phyloP scores from a whole-genome alignment of 2,888 invertebrate species.

The Chromoteleia sp. region DNA sequence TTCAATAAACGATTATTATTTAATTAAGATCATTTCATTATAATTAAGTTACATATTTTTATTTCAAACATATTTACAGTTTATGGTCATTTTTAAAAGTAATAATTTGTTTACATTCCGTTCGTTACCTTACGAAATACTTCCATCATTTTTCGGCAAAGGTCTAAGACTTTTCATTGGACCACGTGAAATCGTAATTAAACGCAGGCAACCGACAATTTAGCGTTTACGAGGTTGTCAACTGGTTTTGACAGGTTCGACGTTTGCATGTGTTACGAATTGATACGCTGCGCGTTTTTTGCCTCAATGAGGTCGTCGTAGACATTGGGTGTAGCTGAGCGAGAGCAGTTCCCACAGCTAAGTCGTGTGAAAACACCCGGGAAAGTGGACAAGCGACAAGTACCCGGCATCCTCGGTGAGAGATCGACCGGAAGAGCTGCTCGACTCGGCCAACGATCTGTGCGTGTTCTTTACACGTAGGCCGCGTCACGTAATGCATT shows the following conservation, averaged over 20 bases:
- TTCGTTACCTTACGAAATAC: too few species aligned
- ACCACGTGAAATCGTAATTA: not conserved
- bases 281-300: conserved; percentile 66
- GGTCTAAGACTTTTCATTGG: too few species aligned
- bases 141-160: too few species aligned
- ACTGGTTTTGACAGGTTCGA: conserved; percentile 55
- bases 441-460: conserved; percentile 56
- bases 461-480: conserved; percentile 56
- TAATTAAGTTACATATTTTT: too few species aligned
- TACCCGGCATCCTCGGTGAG: conserved; percentile 71
- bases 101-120: too few species aligned
- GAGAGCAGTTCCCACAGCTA: conserved; percentile 81
- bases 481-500: conserved; percentile 38
- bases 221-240: conserved; percentile 18
- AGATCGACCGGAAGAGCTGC: conserved; percentile 72
- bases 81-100: too few species aligned
- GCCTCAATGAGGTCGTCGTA: conserved; percentile 67
- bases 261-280: conserved; percentile 73
- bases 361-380: conserved; percentile 81
- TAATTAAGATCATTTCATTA: too few species aligned
- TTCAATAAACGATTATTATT: too few species aligned
- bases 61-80: too few species aligned
- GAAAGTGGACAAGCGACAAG: conserved; percentile 79
- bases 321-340: conserved; percentile 75
- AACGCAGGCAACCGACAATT: conserved; percentile 16